phyloP scores from a whole-genome alignment of 2,113 vertebrate genomes.

The Odocoileus hemionus region DNA sequence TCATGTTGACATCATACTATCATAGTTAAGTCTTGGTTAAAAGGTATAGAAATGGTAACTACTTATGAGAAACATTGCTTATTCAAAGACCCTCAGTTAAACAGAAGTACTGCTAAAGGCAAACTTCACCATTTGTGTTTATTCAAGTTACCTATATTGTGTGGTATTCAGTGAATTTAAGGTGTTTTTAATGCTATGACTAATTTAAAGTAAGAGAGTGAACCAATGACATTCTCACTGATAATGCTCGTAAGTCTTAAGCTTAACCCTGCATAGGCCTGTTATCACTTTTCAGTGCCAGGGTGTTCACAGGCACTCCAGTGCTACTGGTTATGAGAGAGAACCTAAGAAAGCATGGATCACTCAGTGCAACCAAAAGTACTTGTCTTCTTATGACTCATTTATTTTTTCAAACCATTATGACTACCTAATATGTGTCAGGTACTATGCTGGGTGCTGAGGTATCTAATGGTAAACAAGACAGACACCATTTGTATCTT shows the following conservation, averaged over 20 bases:
- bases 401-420: slow-evolving; percentile 3
- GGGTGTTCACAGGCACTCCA: not conserved
- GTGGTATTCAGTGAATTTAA: not conserved
- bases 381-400: not conserved
- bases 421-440: not conserved
- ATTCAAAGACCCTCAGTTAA: not conserved
- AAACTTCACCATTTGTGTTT: not conserved
- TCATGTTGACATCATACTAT: not conserved
- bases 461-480: not conserved
- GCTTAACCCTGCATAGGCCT: not conserved
- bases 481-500: not conserved
- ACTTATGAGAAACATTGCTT: not conserved
- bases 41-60: not conserved
- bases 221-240: not conserved
- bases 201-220: not conserved
- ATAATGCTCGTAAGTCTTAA: not conserved
- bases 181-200: not conserved
- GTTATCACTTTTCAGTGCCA: not conserved
- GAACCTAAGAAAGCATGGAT: not conserved
- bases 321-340: not conserved
- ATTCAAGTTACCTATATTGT: not conserved
- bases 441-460: not conserved
- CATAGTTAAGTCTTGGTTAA: not conserved
- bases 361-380: not conserved
- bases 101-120: not conserved